Evolutionary conservation across 2,888 invertebrate genomes (phyloP), one percentile per base, ranked within the genome.

Genomic region (Mimachlamys varia): DNA sequence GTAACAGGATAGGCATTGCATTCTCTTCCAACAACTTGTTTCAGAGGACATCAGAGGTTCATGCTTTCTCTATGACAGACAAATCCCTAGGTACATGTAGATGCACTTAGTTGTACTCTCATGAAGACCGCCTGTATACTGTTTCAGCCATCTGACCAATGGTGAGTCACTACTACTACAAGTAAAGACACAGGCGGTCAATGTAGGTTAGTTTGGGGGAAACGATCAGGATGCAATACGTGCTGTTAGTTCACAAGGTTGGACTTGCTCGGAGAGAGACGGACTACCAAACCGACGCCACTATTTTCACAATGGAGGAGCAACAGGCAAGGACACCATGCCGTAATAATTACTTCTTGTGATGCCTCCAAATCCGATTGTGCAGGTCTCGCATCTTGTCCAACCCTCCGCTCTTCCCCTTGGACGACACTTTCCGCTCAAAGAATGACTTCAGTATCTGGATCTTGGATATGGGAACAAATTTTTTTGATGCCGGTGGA

Each of bases 391-490:
- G 62, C 87, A 90, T 91, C 87, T 90, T 89, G 89, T 92, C 90
- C 38, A 90, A 49, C 50, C 90, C 87, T 12, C 90, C 92, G 89
- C 89, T 93, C 22, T 92, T 93, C 22, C 93, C 90, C 49, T 94
- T 90, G 15, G 92, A 92, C 62, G 94, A 94, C 55, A 95, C 95
- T 91, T 95, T 96, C 91, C 94, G 94, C 92, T 96, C 96, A 93
- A 96, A 96, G 92, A 95, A 95, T 10, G 95, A 95, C 92, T 95
- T 95, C 15, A 96, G 93, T 53, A 95, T 94, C n/a, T 95, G 95
- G 90, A 95, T 96, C 93, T 95, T 95, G 22, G 95, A 94, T 89
- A 95, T 93, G 53, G 92, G 92, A 38, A 88, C 88, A 87, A 91
- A 90, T 37, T 91, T 92, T 88, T 92, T 92, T 53, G 91, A 91